Evolutionary conservation across 2,888 invertebrate species (phyloP).

Genomic region (Thera obeliscata): DNA sequence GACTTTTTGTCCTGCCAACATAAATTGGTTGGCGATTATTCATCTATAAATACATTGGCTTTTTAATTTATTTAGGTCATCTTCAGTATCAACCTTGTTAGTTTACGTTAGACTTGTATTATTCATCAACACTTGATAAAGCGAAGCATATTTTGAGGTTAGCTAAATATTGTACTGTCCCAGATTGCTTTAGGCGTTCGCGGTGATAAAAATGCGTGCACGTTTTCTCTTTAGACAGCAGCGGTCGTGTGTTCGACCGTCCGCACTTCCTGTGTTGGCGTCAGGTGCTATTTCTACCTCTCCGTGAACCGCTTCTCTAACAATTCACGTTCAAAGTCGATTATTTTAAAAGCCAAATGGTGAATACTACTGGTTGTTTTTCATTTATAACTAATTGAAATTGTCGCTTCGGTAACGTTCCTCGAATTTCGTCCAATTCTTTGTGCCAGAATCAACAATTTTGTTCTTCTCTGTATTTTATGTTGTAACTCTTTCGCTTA

Average conservation of each 20-base stretch:
- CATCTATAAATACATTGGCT: background rate
- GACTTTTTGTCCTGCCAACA: conserved; percentile 20
- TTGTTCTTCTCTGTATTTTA: background rate
- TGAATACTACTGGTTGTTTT: conserved; percentile 43
- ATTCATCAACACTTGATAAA: background rate
- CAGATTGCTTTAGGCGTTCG: conserved; percentile 9
- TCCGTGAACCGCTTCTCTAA: conserved; percentile 66
- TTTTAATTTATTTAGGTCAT: background rate
- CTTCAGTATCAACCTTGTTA: background rate
- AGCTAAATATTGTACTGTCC: background rate
- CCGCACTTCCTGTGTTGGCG: conserved; percentile 72
- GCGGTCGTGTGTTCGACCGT: conserved; percentile 58
- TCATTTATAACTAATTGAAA: conserved; percentile 47
- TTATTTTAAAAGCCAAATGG: conserved; percentile 62
- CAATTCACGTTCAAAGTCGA: conserved; percentile 77
- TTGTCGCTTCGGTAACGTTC: conserved; percentile 42
- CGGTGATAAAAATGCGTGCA: conserved; percentile 42
- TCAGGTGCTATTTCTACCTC: conserved; percentile 77
- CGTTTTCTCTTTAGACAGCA: conserved; percentile 48
- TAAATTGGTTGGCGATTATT: conserved; percentile 2
- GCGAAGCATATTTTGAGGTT: background rate
- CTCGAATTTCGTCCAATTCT: conserved; percentile 37
- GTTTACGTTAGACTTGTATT: background rate
- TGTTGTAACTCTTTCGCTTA: conserved; percentile 8
- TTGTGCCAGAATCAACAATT: conserved; percentile 14